Evolutionary conservation across 2,113 vertebrate species (phyloP).

Genomic region (Motacilla alba): DNA sequence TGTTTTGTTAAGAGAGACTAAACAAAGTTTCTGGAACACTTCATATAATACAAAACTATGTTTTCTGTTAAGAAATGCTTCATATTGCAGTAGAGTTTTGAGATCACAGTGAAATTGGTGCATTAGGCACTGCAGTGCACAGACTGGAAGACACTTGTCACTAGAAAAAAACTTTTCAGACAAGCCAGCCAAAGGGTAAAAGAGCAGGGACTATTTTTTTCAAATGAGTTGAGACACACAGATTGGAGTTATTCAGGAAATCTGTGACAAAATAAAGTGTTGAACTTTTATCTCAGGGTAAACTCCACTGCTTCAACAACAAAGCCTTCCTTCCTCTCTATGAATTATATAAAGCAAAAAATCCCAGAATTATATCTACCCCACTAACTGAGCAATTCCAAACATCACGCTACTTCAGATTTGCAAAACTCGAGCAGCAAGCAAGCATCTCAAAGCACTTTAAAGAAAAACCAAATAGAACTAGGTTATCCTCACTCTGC

Average conservation of each 20-base stretch:
- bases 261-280: background rate
- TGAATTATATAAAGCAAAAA: background rate
- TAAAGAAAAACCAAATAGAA: background rate
- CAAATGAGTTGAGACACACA: background rate
- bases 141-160: background rate
- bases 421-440: background rate
- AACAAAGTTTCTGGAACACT: background rate
- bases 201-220: background rate
- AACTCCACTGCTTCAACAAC: background rate
- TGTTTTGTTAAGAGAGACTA: background rate
- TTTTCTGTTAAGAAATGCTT: background rate
- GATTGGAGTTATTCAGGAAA: background rate
- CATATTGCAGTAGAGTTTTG: background rate
- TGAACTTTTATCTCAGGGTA: background rate
- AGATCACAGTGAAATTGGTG: background rate
- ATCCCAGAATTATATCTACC: background rate
- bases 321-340: background rate
- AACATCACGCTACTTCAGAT: background rate
- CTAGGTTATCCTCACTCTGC: background rate
- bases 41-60: background rate
- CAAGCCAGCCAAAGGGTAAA: background rate
- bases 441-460: background rate
- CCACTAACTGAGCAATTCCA: conserved; percentile 11
- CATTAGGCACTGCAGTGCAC: background rate
- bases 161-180: background rate